Base-by-base conservation (phyloP, 2,113 vertebrate genomes). In the Microcebus murinus region DNA sequence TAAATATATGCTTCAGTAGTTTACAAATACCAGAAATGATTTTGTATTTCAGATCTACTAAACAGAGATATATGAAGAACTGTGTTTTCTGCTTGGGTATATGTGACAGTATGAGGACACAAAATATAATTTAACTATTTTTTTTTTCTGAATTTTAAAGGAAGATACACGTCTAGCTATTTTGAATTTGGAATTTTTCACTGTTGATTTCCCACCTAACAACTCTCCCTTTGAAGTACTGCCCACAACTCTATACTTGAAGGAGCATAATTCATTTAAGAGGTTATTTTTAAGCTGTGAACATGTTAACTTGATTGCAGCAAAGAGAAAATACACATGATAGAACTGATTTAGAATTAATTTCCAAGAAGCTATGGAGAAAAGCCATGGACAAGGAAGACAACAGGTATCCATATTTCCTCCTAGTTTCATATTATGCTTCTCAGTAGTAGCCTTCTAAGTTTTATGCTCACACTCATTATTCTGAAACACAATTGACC, bases 221-320 rank as follows among this genome's bases (percentile, higher is more conserved):
- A 83, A 42, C 27, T 91, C 9, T 91, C 18, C 27, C n/a, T 61
- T 48, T 90, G 77, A 93, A 91, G n/a, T 2, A 45, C 13, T 50
- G n/a, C 68, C 63, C 36, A 92, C 20, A 71, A 27, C 8, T 90
- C 42, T 74, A 11, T 11, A 34, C 27, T 39, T 14, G 31, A 91
- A 95, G 21, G 74, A 50, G 4, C 15, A 68, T 86, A 93, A 97
- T 84, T 91, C 55, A 57, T 29, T 61, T 95, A 81, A 93, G 61
- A 93, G 11, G 11, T 76, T 80, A 59, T 71, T 74, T 83, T 48
- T 85, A 55, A 91, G 57, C 77, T 95, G 8, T 91, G 59, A 57
- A 18, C 23, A 52, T 20, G 48, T 48, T 85, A 57, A 70, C 29
- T 90, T 63, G 63, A 34, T 45, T 87, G 8, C 31, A 90, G n/a